These are phyloP conservation scores for Pheucticus melanocephalus DNA, from an alignment of 2,113 vertebrate species.

Conservation along the genomic window DNA sequence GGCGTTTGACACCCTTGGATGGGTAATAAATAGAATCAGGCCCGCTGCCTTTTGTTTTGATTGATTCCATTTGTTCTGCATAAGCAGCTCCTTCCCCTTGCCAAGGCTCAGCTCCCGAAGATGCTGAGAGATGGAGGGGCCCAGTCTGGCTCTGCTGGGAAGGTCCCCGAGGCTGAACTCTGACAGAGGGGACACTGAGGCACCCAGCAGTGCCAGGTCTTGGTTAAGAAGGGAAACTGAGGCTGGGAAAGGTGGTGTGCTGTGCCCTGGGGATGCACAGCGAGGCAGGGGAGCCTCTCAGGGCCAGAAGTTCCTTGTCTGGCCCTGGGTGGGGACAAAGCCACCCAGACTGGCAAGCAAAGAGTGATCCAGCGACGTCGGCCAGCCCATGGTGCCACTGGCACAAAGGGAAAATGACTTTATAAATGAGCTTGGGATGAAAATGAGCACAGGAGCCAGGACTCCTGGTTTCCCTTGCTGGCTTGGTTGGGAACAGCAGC, in stretches of 20 bases:
- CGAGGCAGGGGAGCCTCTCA: accelerated
- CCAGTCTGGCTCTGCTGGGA: neutral
- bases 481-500: neutral
- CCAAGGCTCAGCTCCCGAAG: neutral
- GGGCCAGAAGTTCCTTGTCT: neutral
- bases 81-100: constrained; percentile 40
- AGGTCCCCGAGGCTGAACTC: neutral
- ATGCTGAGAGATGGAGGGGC: neutral
- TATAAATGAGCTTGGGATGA: neutral
- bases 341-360: neutral
- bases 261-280: accelerated
- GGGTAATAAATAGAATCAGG: constrained; percentile 54
- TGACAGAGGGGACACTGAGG: neutral
- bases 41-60: constrained; percentile 59
- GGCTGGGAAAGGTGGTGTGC: neutral
- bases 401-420: neutral
- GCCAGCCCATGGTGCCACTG: accelerated
- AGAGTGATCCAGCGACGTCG: accelerated
- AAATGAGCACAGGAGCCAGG: neutral
- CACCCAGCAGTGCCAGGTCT: neutral
- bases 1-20: neutral
- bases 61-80: constrained; percentile 56
- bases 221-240: neutral
- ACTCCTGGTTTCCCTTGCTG: accelerated
- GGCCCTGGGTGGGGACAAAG: neutral